Base-by-base conservation (phyloP, 2,113 vertebrate genomes). In the Protomyctophum bolini region DNA sequence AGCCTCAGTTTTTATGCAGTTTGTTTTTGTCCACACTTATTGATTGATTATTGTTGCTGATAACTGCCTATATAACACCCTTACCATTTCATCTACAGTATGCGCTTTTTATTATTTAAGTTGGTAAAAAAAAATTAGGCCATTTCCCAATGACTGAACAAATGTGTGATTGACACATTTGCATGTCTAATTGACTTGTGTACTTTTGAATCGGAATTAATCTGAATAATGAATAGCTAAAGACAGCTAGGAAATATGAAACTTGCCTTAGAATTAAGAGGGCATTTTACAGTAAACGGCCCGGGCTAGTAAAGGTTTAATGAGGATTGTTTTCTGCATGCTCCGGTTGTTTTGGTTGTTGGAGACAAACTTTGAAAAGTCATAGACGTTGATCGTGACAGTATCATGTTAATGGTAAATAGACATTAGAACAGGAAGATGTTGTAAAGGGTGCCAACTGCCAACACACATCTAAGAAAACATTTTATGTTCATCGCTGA, bases 361-460 rank as follows among this genome's bases (percentile, higher is more conserved):
- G 56, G 55, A 55, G 51, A 10, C 50, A 45, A 10, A 55, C 6
- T 10, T 29, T 56, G 21, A 41, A 52, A 72, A 45, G 10, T 55
- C 50, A 7, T 10, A 74, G 65, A 55, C 52, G 55, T 1, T 55
- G 6, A 29, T 74, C 60, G 55, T 57, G n/a, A 47, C 78, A 80
- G 50, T 73, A 10, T 77, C 48, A 9, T 61, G 29, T 74, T 68
- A 56, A 77, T 55, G 14, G 51, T 15, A 47, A 71, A 79, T 68
- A 49, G 58, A 73, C 50, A 46, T 52, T 76, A 21, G 57, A 73
- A 49, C 41, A 48, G 57, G 61, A 66, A 29, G 48, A 79, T 47
- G 28, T 68, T 64, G 68, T 67, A 64, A 70, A 60, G 41, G 10
- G 86, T 87, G 89, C 87, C 89, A 89, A 88, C 62, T 87, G 89